phyloP scores from a whole-genome alignment of 2,888 invertebrate species.

The Lycia hirtaria region DNA sequence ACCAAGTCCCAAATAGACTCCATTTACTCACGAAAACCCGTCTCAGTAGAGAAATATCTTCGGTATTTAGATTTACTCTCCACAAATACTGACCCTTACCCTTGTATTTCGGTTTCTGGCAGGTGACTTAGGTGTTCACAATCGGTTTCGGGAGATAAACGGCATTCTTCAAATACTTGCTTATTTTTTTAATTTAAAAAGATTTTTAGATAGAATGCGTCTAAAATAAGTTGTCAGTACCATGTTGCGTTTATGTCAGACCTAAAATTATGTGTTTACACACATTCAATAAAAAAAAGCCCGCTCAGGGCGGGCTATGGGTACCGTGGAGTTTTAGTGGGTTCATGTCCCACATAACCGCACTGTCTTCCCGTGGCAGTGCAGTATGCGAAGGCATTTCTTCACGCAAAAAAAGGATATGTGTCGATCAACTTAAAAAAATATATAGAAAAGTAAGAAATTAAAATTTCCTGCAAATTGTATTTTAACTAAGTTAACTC shows the following conservation, averaged over 20 bases:
- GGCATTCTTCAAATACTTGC: conserved; percentile 39
- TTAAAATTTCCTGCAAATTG: too few species aligned
- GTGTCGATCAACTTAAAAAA: too few species aligned
- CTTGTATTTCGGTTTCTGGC: conserved; percentile 43
- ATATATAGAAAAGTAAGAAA: too few species aligned
- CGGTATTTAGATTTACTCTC: conserved; percentile 44
- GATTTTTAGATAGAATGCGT: neutral
- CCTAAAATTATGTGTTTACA: too few species aligned
- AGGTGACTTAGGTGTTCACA: conserved; percentile 36
- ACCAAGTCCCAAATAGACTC: conserved; percentile 19
- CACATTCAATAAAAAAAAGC: too few species aligned
- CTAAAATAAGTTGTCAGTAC: neutral
- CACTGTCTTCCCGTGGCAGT: too few species aligned
- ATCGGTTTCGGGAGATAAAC: conserved; percentile 41
- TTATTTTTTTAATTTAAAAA: conserved; percentile 10
- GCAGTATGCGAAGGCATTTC: too few species aligned
- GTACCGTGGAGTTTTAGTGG: too few species aligned
- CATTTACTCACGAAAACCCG: conserved; percentile 27
- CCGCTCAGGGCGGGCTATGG: too few species aligned
- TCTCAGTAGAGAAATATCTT: conserved; percentile 31
- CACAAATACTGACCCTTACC: conserved; percentile 39
- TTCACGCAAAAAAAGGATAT: too few species aligned
- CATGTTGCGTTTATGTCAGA: neutral
- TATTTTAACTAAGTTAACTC: too few species aligned
- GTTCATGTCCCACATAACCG: too few species aligned